phyloP scores from a whole-genome alignment of 2,888 invertebrate genomes.

The Argyresthia albistria region DNA sequence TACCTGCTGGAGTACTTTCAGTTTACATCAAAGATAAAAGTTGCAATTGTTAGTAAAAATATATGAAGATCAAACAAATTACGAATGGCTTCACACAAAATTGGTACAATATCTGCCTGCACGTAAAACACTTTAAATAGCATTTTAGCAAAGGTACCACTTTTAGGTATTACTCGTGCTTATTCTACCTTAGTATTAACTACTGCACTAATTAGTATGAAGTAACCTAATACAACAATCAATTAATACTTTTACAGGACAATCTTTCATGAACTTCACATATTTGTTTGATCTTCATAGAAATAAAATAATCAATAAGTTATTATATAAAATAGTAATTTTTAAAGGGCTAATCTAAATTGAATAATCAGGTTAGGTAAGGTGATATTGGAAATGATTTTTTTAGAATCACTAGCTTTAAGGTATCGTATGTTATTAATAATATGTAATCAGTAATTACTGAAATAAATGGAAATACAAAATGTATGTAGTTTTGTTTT shows the following conservation, averaged over 20 bases:
- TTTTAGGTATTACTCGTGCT: no score
- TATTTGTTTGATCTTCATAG: not conserved
- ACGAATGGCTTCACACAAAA: no score
- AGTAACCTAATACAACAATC: no score
- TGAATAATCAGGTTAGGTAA: slow-evolving; percentile 55
- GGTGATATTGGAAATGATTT: slow-evolving; percentile 72
- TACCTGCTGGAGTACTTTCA: not conserved
- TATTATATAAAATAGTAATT: slow-evolving; percentile 50
- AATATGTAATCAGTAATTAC: slow-evolving; percentile 70
- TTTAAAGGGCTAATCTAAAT: slow-evolving; percentile 63
- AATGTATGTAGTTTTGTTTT: slow-evolving; percentile 11
- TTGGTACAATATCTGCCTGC: no score
- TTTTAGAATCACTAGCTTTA: slow-evolving; percentile 69
- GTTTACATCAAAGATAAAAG: not conserved
- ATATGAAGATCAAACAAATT: not conserved
- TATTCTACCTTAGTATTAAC: no score
- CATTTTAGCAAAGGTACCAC: no score
- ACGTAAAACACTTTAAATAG: no score
- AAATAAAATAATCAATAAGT: slow-evolving; percentile 16
- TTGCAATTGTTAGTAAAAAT: not conserved
- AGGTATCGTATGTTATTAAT: slow-evolving; percentile 67
- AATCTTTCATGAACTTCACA: not conserved
- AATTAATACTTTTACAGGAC: no score
- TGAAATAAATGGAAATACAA: slow-evolving; percentile 66
- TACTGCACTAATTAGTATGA: no score